Conservation (phyloP, 2,888 invertebrate genomes). For the Perithous albicinctus region DNA sequence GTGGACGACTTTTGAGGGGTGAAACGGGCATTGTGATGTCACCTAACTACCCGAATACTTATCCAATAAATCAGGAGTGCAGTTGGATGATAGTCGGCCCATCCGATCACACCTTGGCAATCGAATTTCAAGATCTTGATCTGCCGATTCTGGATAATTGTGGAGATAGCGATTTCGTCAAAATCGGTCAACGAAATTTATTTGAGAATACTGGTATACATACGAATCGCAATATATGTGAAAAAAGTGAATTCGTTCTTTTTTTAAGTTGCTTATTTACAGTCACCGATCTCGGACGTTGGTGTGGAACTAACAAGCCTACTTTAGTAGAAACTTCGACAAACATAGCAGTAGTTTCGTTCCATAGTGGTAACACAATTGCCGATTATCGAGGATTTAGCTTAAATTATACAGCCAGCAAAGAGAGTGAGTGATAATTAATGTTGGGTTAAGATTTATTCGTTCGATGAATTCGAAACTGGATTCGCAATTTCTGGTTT, state of each 20-base stretch:
- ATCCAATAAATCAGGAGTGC: conserved; percentile 88
- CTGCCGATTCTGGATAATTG: conserved; percentile 81
- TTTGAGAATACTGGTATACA: conserved; percentile 67
- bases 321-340: conserved; percentile 84
- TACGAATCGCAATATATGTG: background rate
- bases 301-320: conserved; percentile 84
- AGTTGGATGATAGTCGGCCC: conserved; percentile 89
- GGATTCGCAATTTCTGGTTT: conserved; percentile 65
- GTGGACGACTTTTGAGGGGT: conserved; percentile 91
- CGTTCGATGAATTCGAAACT: background rate
- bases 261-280: background rate
- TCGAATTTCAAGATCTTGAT: conserved; percentile 83
- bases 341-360: conserved; percentile 86
- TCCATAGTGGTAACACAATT: conserved; percentile 85
- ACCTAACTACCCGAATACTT: conserved; percentile 89
- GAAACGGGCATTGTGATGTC: conserved; percentile 88
- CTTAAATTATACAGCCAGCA: conserved; percentile 87
- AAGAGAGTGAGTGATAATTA: conserved; percentile 83
- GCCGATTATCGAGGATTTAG: conserved; percentile 86
- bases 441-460: background rate
- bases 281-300: conserved; percentile 77
- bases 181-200: conserved; percentile 78
- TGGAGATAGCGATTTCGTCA: conserved; percentile 81
- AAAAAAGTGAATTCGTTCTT: background rate
- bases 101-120: conserved; percentile 84